Base-by-base conservation (phyloP, 2,113 vertebrate species). In the Pseudopodoces humilis region DNA sequence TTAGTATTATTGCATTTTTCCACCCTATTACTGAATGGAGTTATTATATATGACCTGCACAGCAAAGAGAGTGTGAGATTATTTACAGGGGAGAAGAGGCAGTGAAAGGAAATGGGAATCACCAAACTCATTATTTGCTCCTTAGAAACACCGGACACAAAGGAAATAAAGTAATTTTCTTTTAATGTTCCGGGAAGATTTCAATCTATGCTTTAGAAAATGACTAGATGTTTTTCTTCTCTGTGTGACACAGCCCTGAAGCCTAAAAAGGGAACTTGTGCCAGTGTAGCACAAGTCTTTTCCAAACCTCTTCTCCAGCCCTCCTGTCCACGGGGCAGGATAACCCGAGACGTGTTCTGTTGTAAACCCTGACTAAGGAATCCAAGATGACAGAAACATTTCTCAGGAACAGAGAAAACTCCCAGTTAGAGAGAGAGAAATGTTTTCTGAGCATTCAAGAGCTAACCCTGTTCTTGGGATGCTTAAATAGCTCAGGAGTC, bases 261-360 rank as follows among this genome's bases (percentile, higher is more conserved):
- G 31, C 18, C 20, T 39, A 24, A 30, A 52, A 28, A 14, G 22
- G 44, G 0, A 0, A 9, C 10, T 24, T 12, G 15, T 23, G 56
- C 37, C 16, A 44, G n/a, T 9, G 19, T 0, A 67, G 58, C 28
- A 49, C 8, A 50, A 75, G 13, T 8, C n/a, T 64, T 59, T 52
- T 43, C 43, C 59, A 50, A 46, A 19, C 3, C 37, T 37, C 5
- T 31, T 43, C 55, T 55, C 22, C 68, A 80, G 58, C n/a, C 11
- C 24, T 86, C 20, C 39, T 10, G 15, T 35, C 30, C 35, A 9
- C 0, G 0, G 4, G 14, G 27, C 39, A 86, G 3, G 4, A 53
- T 3, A 84, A 59, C 2, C 6, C 27, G 52, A 18, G 25, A 46
- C 0, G 0, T 2, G n/a, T 2, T 49, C 46, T 18, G 12, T 56